A percentile compares a stretch with the other conserved stretches of the same genome.
Conservation (phyloP, 2,888 invertebrate genomes). For the Didymodactylos carnosus region DNA sequence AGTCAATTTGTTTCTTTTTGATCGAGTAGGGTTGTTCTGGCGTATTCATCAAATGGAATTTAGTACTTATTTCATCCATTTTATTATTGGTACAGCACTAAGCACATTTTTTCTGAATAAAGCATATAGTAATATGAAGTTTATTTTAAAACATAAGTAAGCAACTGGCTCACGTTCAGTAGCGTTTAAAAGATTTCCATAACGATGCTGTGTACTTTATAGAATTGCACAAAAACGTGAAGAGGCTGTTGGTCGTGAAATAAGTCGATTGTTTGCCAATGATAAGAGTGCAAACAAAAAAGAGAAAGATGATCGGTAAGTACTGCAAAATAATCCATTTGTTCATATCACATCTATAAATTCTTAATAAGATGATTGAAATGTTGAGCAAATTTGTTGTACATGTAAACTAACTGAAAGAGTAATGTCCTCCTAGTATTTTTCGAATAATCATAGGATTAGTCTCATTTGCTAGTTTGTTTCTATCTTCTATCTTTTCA, state of each 20-base stretch:
- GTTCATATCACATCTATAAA: no score
- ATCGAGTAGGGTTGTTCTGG: constrained; percentile 93
- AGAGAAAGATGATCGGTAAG: constrained; percentile 79
- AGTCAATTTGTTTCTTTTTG: no score
- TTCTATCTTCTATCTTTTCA: constrained; percentile 24
- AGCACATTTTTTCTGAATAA: constrained; percentile 80
- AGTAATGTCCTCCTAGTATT: no score
- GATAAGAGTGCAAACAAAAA: constrained; percentile 47
- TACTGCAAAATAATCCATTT: no score
- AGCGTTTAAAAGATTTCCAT: no score
- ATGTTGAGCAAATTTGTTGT: no score
- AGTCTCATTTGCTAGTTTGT: not conserved
- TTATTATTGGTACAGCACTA: constrained; percentile 59
- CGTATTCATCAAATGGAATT: constrained; percentile 86
- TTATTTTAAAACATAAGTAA: constrained; percentile 68
- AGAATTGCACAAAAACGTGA: constrained; percentile 41
- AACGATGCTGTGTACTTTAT: constrained; percentile 15
- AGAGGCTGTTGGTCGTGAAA: constrained; percentile 37
- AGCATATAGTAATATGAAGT: constrained; percentile 92
- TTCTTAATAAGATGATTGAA: no score
- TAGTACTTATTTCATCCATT: constrained; percentile 62
- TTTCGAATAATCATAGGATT: not conserved
- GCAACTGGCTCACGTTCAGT: constrained; percentile 19
- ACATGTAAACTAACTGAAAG: no score
- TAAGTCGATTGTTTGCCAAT: constrained; percentile 27